Conservation (phyloP, 2,113 vertebrate genomes). For the Gnathonemus echidnorhynchus region DNA sequence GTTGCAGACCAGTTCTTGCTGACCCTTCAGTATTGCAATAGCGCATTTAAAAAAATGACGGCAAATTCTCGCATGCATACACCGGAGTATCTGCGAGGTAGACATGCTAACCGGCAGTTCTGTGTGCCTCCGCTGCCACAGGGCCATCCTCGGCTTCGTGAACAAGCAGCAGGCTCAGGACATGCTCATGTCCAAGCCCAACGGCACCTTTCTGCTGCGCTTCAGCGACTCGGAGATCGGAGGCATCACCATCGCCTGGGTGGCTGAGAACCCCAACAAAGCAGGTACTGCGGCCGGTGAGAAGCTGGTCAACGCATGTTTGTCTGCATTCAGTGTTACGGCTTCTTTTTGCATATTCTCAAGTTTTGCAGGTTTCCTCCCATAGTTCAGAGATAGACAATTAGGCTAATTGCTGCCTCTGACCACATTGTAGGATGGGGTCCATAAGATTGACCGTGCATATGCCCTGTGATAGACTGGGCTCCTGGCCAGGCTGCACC, state of each 20-base stretch:
- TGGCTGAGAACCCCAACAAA: slow-evolving; percentile 70
- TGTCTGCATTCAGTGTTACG: neutral
- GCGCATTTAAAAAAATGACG: neutral
- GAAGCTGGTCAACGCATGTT: neutral
- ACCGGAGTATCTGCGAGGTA: neutral
- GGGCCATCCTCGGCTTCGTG: slow-evolving; percentile 90
- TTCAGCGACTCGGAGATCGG: slow-evolving; percentile 95
- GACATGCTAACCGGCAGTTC: neutral
- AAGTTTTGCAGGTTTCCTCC: neutral
- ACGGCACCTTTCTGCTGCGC: slow-evolving; percentile 88
- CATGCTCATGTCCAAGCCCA: slow-evolving; percentile 86
- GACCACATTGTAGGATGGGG: neutral
- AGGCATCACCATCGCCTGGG: slow-evolving; percentile 94
- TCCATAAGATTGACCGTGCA: neutral
- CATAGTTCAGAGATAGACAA: neutral
- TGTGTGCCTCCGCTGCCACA: slow-evolving; percentile 40
- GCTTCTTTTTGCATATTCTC: neutral
- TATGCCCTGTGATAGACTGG: neutral
- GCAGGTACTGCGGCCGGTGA: slow-evolving; percentile 40
- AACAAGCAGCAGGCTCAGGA: slow-evolving; percentile 95
- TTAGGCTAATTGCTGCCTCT: neutral
- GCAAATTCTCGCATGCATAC: neutral
- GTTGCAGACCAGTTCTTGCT: neutral
- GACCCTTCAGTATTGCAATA: neutral
- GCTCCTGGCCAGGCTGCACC: neutral